phyloP scores from a whole-genome alignment of 2,113 vertebrate species.

The Chaetodon auriga region DNA sequence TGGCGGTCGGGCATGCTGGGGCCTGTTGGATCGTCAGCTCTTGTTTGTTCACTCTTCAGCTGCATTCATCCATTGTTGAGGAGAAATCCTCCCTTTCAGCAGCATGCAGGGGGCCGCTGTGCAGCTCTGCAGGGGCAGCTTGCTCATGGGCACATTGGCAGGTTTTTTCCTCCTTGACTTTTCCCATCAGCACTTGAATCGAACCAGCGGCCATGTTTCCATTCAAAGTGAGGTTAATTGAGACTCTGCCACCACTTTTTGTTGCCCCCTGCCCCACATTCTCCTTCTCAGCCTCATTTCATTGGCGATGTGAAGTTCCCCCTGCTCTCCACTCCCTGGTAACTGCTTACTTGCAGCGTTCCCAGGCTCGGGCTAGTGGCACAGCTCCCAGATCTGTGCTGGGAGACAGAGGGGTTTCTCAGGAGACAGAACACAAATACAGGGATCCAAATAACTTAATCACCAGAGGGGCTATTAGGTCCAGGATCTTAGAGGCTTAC shows the following conservation, averaged over 20 bases:
- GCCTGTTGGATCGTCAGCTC: conserved; percentile 1
- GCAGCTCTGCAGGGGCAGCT: neutral
- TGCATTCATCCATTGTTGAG: neutral
- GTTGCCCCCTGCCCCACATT: conserved; percentile 29
- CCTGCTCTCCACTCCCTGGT: conserved; percentile 65
- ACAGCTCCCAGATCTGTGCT: conserved; percentile 78
- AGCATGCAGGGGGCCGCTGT: neutral
- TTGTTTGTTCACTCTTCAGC: neutral
- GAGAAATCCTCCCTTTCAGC: neutral
- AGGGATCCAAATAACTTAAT: conserved; percentile 82
- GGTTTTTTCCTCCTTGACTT: conserved; percentile 9
- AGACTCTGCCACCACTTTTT: conserved; percentile 37
- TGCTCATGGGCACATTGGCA: neutral
- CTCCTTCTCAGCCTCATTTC: conserved; percentile 24
- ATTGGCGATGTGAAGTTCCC: conserved; percentile 39
- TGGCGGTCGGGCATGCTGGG: neutral
- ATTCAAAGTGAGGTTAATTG: conserved; percentile 11
- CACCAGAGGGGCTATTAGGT: conserved; percentile 69
- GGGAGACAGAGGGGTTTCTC: conserved; percentile 80
- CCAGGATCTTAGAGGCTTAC: conserved; percentile 48
- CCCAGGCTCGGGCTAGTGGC: conserved; percentile 82
- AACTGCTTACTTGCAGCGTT: conserved; percentile 73
- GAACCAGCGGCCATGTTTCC: neutral
- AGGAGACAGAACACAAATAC: conserved; percentile 83
- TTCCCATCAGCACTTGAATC: conserved; percentile 37